Evolutionary conservation across 2,113 vertebrate species (phyloP), one percentile per base, ranked within the genome.

Genomic region (Artemisiospiza belli): DNA sequence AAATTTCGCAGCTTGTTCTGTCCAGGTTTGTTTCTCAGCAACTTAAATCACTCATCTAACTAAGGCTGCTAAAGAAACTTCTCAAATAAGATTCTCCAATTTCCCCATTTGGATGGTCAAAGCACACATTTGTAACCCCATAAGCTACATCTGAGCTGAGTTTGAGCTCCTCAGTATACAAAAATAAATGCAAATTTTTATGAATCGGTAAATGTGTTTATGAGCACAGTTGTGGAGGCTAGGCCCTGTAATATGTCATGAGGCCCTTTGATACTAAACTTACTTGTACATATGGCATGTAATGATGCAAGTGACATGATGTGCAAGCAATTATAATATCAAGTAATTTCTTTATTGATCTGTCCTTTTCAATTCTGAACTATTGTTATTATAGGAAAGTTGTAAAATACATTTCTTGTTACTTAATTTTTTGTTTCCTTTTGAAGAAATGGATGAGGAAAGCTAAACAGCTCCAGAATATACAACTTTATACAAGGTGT

Each of bases 401-500:
- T n/a, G 31, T 72, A 73, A 88, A 87, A 91, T 86, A 92, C 33
- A 54, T 46, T 62, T 69, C 72, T 95, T 28, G 17, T 35, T 67
- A 54, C 51, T 83, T 59, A 87, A 11, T 23, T 61, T 59, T 79
- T 92, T 96, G 61, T 91, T 92, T 95, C 93, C 63, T 39, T 97
- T 97, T 93, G 75, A 95, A 95, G 64, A 92, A 96, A 89, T 81
- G 51, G 55, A 49, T 43, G 49, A 94, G 49, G 81, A 82, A 92
- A 90, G 80, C 87, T 84, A 88, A 95, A 94, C 83, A 91, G 74
- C 79, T 97, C 41, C 18, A 92, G 92, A 95, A 95, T 96, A 90
- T 94, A 95, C 74, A 96, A 86, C 90, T 76, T 73, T 95, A 90
- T 92, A 96, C 96, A 94, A 95, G 94, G 97, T 97, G 97, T 95